These are phyloP conservation scores for Macropus fuliginosus DNA, from an alignment of 2,797 vertebrate species.

Conservation along the genomic window DNA sequence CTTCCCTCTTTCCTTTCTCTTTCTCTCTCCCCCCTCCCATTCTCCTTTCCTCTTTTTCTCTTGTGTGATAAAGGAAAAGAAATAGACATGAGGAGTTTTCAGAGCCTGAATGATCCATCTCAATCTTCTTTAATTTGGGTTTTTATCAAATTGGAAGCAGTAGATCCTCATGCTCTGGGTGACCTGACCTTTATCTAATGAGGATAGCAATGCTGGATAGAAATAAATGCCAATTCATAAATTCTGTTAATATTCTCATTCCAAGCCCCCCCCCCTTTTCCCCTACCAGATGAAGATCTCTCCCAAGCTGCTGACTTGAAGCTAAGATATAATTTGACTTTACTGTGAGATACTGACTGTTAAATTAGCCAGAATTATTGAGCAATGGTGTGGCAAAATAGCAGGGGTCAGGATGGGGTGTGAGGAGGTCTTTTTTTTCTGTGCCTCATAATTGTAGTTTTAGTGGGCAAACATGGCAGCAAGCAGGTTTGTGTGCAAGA, in stretches of 20 bases:
- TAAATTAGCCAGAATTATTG: conserved; percentile 67
- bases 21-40: not conserved
- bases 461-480: conserved; percentile 74
- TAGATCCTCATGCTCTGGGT: conserved; percentile 26
- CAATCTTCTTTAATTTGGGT: conserved; percentile 13
- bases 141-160: not conserved
- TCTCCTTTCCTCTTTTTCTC: not conserved
- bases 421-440: conserved; percentile 70
- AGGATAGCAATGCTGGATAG: conserved; percentile 47
- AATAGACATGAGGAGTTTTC: not conserved
- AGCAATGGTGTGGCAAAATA: conserved; percentile 73
- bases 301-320: conserved; percentile 53
- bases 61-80: not conserved
- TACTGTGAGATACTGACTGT: conserved; percentile 70
- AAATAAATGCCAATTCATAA: conserved; percentile 56
- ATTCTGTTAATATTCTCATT: conserved; percentile 18
- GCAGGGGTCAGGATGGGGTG: conserved; percentile 59
- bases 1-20: no score
- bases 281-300: conserved; percentile 56
- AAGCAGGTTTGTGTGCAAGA: conserved; percentile 75
- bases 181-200: conserved; percentile 5
- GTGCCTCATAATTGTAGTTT: conserved; percentile 79
- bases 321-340: conserved; percentile 66
- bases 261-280: conserved; percentile 7
- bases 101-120: not conserved